Evolutionary conservation across 2,113 vertebrate species (phyloP).

Genomic region (Trochalopteron elliotii): DNA sequence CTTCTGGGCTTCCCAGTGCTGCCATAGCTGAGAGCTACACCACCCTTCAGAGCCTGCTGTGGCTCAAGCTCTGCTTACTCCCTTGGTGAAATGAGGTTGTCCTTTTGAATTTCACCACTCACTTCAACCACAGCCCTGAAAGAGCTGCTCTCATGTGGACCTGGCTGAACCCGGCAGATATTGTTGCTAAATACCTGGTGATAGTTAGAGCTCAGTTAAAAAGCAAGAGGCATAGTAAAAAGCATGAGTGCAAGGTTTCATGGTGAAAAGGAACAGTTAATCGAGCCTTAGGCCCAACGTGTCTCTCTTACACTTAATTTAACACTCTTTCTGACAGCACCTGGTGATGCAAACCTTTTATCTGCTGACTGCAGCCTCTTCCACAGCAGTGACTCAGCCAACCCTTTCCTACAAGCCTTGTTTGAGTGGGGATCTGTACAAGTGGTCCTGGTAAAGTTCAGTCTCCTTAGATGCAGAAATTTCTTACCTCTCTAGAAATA

Average conservation of each 20-base stretch:
- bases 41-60: not conserved
- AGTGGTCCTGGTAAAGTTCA: not conserved
- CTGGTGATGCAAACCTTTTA: not conserved
- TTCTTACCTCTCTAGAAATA: not conserved
- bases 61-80: not conserved
- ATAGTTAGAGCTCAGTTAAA: not conserved
- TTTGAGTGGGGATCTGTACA: not conserved
- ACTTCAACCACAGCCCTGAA: not conserved
- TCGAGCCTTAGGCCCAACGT: not conserved
- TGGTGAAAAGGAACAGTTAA: not conserved
- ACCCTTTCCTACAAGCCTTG: not conserved
- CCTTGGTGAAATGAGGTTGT: not conserved
- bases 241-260: not conserved
- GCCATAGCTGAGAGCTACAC: not conserved
- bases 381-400: not conserved
- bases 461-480: not conserved
- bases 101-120: not conserved
- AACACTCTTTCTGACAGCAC: not conserved
- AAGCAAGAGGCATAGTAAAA: not conserved
- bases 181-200: not conserved
- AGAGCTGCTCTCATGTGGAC: not conserved
- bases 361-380: not conserved
- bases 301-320: constrained; percentile 8
- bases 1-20: not conserved
- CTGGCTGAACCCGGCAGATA: not conserved